Evolutionary conservation across 2,113 vertebrate species (phyloP), one percentile per base, ranked within the genome.

Genomic region (Mastomys coucha): DNA sequence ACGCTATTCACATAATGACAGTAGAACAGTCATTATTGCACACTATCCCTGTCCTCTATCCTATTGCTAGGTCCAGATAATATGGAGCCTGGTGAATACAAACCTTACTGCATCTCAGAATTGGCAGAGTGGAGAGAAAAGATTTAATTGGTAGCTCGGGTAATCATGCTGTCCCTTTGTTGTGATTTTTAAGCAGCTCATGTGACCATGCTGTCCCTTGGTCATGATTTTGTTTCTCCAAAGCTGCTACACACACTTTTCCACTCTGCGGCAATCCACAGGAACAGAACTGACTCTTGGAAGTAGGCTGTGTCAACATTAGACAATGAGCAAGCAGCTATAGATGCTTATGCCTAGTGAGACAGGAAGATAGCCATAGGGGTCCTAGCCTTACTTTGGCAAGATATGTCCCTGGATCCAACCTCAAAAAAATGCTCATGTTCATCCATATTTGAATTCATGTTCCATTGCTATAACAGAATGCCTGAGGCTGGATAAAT

Each of bases 191-290:
- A 56, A 6, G 58, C 58, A 60, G 58, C 58, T 60, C 58, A 63
- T 7, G 60, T 63, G 60, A 63, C 60, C 22, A 65, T 65, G 65
- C 65, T 53, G 24, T 26, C 89, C 76, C 31, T 90, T 81, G 3
- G 31, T 67, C 90, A 45, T 76, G 7, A 2, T 65, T 88, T 73
- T 91, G 28, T 4, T 70, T 94, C 89, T 84, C 51, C 42, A 58
- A 95, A 95, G 58, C 3, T 60, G 56, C 31, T 13, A 0, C 4
- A 14, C 33, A 0, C n/a, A 28, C 2, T n/a, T 84, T 94, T 76
- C 1, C 70, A 7, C 63, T 63, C 36, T 93, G 26, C 89, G 93
- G 36, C 85, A 84, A 88, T 95, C 69, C 45, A 69, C 91, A 89
- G 81, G 20, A 85, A 80, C 6, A 82, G 16, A 81, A 53, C 72